Evolutionary conservation across 1,140 invertebrate species (phyloP).

Genomic region (Sesamia nonagrioides): DNA sequence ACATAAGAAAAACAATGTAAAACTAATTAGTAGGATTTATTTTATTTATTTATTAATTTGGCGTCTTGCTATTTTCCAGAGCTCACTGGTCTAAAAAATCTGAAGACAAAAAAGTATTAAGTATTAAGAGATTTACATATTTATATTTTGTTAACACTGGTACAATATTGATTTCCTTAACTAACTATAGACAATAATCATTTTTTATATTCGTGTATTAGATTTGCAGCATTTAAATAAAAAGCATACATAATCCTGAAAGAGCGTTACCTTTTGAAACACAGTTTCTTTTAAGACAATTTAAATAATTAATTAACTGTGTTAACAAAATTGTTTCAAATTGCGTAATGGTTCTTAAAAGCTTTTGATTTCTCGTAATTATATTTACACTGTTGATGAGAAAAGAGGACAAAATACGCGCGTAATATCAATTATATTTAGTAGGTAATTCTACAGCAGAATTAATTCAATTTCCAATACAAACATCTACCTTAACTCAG

Average conservation of each 20-base stretch:
- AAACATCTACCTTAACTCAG: slow-evolving; percentile 76
- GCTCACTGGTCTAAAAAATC: too few relatives aligned
- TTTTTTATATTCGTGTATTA: too few relatives aligned
- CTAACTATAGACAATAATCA: too few relatives aligned
- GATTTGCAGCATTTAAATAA: too few relatives aligned
- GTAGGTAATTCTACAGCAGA: slow-evolving; percentile 72
- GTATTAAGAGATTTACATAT: too few relatives aligned
- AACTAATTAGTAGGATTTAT: too few relatives aligned
- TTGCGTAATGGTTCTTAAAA: slow-evolving; percentile 42
- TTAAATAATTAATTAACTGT: slow-evolving; percentile 5
- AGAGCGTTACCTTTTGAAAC: neutral
- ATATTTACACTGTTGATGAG: slow-evolving; percentile 45
- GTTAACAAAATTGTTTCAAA: slow-evolving; percentile 36
- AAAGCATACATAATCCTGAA: neutral
- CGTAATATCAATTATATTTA: slow-evolving; percentile 56
- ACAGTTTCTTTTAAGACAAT: slow-evolving; percentile 5
- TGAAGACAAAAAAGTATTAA: too few relatives aligned
- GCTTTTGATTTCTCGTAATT: slow-evolving; percentile 48
- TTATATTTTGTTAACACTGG: too few relatives aligned
- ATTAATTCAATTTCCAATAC: slow-evolving; percentile 84
- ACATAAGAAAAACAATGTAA: too few relatives aligned
- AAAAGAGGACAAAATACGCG: slow-evolving; percentile 44
- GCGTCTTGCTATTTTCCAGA: too few relatives aligned
- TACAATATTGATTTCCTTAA: too few relatives aligned
- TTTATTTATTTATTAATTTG: too few relatives aligned